Evolutionary conservation across 2,797 vertebrate genomes (phyloP).

Genomic region (Heliangelus exortis): DNA sequence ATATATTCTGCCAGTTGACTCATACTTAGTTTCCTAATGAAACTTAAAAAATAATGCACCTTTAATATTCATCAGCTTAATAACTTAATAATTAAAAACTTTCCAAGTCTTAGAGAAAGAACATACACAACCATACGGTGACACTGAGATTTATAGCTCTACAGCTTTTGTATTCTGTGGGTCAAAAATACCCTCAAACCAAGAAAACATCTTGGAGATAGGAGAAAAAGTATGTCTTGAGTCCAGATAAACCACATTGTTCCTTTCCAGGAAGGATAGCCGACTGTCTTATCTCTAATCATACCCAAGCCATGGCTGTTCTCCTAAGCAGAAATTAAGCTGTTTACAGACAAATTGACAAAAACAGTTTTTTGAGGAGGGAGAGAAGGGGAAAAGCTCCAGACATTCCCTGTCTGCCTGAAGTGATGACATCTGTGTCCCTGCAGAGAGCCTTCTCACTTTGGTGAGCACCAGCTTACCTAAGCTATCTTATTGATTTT

Average conservation of each 20-base stretch:
- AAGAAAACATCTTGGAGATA: constrained; percentile 36
- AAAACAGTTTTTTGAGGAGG: background rate
- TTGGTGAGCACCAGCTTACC: background rate
- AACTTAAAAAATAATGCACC: background rate
- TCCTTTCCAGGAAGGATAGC: constrained; percentile 59
- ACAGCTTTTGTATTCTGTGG: background rate
- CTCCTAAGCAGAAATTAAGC: background rate
- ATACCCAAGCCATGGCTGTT: background rate
- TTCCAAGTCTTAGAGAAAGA: background rate
- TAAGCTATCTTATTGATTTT: constrained; percentile 6
- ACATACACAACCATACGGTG: background rate
- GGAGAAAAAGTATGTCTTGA: background rate
- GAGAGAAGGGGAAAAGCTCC: background rate
- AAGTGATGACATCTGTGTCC: background rate
- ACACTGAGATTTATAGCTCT: background rate
- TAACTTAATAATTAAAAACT: background rate
- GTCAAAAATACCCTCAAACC: constrained; percentile 26
- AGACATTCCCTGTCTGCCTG: background rate
- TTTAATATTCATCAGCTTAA: constrained; percentile 4
- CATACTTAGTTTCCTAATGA: background rate
- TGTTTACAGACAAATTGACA: background rate
- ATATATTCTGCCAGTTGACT: background rate
- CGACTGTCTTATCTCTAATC: constrained; percentile 30
- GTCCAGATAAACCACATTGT: constrained; percentile 54
- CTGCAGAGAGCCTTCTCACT: background rate